Conservation (phyloP, 2,888 invertebrate species). For the Linnaemya tessellans region DNA sequence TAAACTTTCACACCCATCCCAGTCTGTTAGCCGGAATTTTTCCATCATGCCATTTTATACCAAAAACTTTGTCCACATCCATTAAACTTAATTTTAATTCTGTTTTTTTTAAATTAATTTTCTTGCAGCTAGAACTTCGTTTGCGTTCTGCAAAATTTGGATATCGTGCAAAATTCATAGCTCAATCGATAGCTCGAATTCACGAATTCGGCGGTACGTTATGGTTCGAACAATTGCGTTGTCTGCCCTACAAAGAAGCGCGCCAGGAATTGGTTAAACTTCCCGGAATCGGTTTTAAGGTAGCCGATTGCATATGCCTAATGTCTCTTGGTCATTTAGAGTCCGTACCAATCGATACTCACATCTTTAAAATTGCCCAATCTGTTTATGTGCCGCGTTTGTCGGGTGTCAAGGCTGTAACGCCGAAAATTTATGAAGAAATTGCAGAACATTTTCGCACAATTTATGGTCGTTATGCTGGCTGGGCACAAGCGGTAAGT, state of each 20-base stretch:
- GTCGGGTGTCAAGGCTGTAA: constrained; percentile 88
- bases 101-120: background rate
- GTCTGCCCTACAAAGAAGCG: constrained; percentile 89
- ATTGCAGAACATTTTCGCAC: constrained; percentile 91
- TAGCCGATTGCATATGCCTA: constrained; percentile 98
- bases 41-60: too few species aligned
- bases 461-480: constrained; percentile 93
- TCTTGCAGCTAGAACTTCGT: constrained; percentile 86
- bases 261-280: constrained; percentile 89
- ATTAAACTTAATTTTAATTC: background rate
- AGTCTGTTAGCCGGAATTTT: too few species aligned
- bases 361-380: constrained; percentile 95
- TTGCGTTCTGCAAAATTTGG: constrained; percentile 91
- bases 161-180: constrained; percentile 94
- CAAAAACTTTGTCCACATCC: too few species aligned
- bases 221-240: constrained; percentile 89
- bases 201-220: constrained; percentile 87
- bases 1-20: too few species aligned
- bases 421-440: constrained; percentile 92
- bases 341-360: constrained; percentile 97
- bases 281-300: constrained; percentile 97
- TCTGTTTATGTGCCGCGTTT: constrained; percentile 91
- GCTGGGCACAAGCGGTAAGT: constrained; percentile 97
- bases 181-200: constrained; percentile 89
- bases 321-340: constrained; percentile 96